Evolutionary conservation across 1,140 invertebrate genomes (phyloP).

Genomic region (Paracyclopina nana): DNA sequence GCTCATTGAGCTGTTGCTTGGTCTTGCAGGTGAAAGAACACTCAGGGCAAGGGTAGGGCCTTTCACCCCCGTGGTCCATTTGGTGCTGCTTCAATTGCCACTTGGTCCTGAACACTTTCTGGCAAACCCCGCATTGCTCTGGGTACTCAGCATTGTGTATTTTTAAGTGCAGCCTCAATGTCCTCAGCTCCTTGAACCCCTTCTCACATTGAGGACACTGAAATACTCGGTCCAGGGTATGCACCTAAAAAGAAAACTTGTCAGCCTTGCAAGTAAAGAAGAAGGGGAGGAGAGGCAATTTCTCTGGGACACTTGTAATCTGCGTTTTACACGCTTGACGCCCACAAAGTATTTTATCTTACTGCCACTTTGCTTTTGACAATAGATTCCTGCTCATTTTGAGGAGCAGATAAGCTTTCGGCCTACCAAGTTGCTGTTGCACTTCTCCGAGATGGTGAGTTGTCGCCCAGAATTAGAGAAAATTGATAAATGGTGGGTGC

Average conservation of each 20-base stretch:
- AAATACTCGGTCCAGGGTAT: slow-evolving; percentile 4
- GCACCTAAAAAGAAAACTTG: neutral
- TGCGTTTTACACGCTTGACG: neutral
- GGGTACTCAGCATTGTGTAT: slow-evolving; percentile 16
- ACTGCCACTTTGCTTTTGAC: neutral
- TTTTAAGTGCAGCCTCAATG: slow-evolving; percentile 14
- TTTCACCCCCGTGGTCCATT: slow-evolving; percentile 15
- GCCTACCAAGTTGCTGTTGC: no score
- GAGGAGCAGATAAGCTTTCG: neutral
- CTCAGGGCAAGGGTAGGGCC: slow-evolving; percentile 16
- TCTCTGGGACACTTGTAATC: neutral
- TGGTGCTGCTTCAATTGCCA: slow-evolving; percentile 17
- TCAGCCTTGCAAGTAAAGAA: neutral
- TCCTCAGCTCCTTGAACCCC: slow-evolving; percentile 13
- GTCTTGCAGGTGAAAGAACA: slow-evolving; percentile 16
- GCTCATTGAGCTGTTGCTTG: slow-evolving; percentile 16
- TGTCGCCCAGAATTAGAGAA: no score
- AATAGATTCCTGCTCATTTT: neutral
- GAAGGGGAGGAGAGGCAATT: neutral
- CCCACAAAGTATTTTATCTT: neutral
- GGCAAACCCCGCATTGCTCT: slow-evolving; percentile 9
- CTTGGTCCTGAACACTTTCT: slow-evolving; percentile 15
- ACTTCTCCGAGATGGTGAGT: no score
- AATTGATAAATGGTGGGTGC: no score
- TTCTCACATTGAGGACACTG: slow-evolving; percentile 14